A percentile compares a stretch with the other conserved stretches of the same genome.
Conservation (phyloP, 1,140 invertebrate species). For the Lamellibrachia luymesi region DNA sequence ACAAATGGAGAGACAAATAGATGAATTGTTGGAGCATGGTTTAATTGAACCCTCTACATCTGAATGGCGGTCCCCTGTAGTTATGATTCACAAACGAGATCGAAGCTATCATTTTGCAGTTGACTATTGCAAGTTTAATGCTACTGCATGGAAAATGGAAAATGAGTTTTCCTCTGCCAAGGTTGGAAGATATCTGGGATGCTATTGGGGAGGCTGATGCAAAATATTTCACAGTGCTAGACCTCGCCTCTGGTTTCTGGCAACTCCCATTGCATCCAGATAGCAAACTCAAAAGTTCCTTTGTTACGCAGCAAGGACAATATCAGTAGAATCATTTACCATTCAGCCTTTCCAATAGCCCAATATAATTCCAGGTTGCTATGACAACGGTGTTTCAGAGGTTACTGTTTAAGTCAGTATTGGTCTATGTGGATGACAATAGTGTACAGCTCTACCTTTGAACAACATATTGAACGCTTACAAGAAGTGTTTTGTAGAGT, state of each 20-base stretch:
- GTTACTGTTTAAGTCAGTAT: conserved; percentile 26
- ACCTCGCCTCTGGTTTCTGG: not conserved
- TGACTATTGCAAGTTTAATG: conserved; percentile 41
- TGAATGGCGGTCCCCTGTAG: conserved; percentile 42
- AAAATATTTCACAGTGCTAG: not conserved
- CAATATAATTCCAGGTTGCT: conserved; percentile 25
- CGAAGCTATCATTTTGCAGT: conserved; percentile 35
- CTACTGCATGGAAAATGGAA: conserved; percentile 28
- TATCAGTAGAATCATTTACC: conserved; percentile 28
- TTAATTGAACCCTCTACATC: conserved; percentile 24
- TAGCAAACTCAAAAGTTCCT: conserved; percentile 11
- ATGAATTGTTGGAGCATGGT: not conserved
- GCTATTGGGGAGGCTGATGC: conserved; percentile 17
- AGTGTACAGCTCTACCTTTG: conserved; percentile 7
- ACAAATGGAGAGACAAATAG: conserved; percentile 8
- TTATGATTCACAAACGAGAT: conserved; percentile 41
- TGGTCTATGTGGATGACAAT: conserved; percentile 30
- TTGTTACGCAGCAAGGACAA: conserved; percentile 26
- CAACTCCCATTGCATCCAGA: not conserved
- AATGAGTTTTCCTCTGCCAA: conserved; percentile 37
- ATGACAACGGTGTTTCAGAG: conserved; percentile 24
- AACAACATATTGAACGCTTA: conserved; percentile 18
- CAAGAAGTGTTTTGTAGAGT: conserved; percentile 12
- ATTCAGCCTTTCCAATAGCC: conserved; percentile 28
- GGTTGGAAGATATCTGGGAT: conserved; percentile 41